Conservation (phyloP, 2,888 invertebrate species). For the Ophion ellenae region DNA sequence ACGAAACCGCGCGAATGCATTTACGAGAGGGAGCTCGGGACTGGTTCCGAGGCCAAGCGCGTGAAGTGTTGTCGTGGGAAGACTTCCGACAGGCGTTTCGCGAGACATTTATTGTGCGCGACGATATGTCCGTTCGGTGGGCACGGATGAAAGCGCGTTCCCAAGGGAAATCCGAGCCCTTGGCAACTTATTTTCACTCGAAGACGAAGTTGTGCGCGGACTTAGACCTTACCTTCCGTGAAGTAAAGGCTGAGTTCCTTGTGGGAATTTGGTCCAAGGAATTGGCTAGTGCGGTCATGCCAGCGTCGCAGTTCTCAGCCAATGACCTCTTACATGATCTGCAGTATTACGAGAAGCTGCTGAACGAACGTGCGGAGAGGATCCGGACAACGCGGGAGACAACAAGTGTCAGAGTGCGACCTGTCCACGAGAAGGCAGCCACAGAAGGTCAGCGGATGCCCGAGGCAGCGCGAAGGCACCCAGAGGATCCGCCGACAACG, state of each 20-base stretch:
- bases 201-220: neutral
- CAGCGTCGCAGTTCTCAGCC: neutral
- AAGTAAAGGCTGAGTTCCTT: neutral
- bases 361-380: neutral
- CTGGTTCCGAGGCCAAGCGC: too few species aligned
- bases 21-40: too few species aligned
- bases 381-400: neutral
- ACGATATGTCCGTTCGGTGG: too few species aligned
- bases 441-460: too few species aligned
- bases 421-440: too few species aligned
- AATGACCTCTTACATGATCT: neutral
- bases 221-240: neutral
- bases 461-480: too few species aligned
- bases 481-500: too few species aligned
- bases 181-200: conserved; percentile 11
- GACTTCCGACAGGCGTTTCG: too few species aligned
- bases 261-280: conserved; percentile 2
- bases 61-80: too few species aligned
- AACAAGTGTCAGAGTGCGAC: too few species aligned
- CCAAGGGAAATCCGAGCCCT: neutral
- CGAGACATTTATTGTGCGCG: too few species aligned
- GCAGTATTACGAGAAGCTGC: neutral
- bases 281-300: neutral
- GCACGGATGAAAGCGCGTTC: neutral
- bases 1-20: too few species aligned